Conservation (phyloP, 1,140 invertebrate species). For the silkworm (Bombyx mori) region ASM3026992v2 NC_085121.1:3672001-3672500, state of each 20-base stretch:
- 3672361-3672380: background rate
- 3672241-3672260: conserved; percentile 48
- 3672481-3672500: conserved; percentile 67
- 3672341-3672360: no score
- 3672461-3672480: conserved; percentile 71
- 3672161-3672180: conserved; percentile 49
- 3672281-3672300: no score
- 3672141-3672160: conserved; percentile 28
- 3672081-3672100: conserved; percentile 53
- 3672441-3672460: conserved; percentile 75
- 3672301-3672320: no score
- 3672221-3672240: conserved; percentile 39
- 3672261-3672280: conserved; percentile 28
- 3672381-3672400: conserved; percentile 46
- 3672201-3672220: conserved; percentile 56
- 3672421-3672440: conserved; percentile 70
- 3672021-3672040: conserved; percentile 31
- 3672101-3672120: conserved; percentile 26
- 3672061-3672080: conserved; percentile 63
- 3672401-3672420: conserved; percentile 51
- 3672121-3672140: conserved; percentile 39
- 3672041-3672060: conserved; percentile 38
- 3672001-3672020: conserved; percentile 45
- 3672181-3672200: conserved; percentile 43
- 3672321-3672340: no score